Conservation (phyloP, 2,797 vertebrate species). For the Agapornis canus region DNA sequence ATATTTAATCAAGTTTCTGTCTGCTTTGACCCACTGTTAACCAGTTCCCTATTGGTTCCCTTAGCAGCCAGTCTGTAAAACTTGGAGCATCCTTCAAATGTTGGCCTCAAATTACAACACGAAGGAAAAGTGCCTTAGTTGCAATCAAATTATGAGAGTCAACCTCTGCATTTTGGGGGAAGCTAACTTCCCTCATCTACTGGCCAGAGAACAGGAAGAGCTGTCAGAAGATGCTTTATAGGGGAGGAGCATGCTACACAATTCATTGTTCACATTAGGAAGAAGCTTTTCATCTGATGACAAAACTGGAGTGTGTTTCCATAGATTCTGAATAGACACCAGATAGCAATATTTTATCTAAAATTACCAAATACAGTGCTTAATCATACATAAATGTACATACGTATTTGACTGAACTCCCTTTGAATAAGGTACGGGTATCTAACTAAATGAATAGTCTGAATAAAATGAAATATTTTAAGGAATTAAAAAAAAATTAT, state of each 20-base stretch:
- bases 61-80: not conserved
- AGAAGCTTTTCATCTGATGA: not conserved
- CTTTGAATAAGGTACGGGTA: not conserved
- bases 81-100: not conserved
- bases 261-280: not conserved
- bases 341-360: not conserved
- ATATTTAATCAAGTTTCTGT: not conserved
- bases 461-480: not conserved
- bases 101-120: not conserved
- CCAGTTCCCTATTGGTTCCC: rapidly evolving
- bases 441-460: not conserved
- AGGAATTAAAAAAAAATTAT: not conserved
- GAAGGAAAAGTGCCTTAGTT: not conserved
- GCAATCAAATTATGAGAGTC: not conserved
- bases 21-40: not conserved
- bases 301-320: not conserved
- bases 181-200: not conserved
- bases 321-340: not conserved
- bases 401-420: not conserved
- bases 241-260: not conserved
- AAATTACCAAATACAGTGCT: not conserved
- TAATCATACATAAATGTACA: not conserved
- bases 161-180: not conserved
- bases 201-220: not conserved
- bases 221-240: not conserved